A percentile compares a stretch with the other conserved stretches of the same genome.
These are phyloP conservation scores for Sebastiscus albofasciatus DNA, from an alignment of 2,797 vertebrate genomes.

Conservation along the genomic window DNA sequence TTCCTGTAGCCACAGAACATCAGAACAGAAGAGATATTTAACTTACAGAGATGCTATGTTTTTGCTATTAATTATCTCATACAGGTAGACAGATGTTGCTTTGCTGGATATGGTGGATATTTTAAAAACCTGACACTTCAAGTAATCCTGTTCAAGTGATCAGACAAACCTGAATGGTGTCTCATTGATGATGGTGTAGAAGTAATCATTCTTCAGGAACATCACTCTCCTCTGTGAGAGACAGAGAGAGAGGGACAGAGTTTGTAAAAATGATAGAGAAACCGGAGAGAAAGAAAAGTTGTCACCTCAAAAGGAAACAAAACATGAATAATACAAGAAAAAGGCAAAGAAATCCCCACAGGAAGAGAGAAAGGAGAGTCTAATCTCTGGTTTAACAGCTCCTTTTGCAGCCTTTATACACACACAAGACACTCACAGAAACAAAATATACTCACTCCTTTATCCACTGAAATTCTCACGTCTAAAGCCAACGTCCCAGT, in stretches of 20 bases:
- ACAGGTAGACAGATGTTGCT: background rate
- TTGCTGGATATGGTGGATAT: background rate
- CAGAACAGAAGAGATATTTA: background rate
- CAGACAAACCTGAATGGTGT: constrained; percentile 94
- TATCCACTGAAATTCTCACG: constrained; percentile 91
- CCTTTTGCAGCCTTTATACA: background rate
- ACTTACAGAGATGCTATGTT: background rate
- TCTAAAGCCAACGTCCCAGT: constrained; percentile 90
- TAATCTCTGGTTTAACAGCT: background rate
- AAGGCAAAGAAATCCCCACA: background rate
- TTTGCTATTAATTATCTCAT: background rate
- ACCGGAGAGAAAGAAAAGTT: background rate
- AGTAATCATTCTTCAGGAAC: constrained; percentile 95
- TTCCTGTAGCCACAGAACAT: background rate
- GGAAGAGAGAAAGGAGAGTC: background rate
- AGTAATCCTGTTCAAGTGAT: background rate
- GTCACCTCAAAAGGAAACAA: background rate
- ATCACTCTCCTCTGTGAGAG: constrained; percentile 88
- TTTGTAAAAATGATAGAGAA: background rate
- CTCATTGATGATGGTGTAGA: constrained; percentile 92
- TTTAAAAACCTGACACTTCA: background rate
- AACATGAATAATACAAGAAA: background rate
- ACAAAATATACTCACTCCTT: constrained; percentile 87
- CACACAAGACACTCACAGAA: background rate
- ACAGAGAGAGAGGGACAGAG: constrained; percentile 7